Evolutionary conservation across 2,797 vertebrate species (phyloP), one percentile per base, ranked within the genome.

Genomic region (Loriculus beryllinus): DNA sequence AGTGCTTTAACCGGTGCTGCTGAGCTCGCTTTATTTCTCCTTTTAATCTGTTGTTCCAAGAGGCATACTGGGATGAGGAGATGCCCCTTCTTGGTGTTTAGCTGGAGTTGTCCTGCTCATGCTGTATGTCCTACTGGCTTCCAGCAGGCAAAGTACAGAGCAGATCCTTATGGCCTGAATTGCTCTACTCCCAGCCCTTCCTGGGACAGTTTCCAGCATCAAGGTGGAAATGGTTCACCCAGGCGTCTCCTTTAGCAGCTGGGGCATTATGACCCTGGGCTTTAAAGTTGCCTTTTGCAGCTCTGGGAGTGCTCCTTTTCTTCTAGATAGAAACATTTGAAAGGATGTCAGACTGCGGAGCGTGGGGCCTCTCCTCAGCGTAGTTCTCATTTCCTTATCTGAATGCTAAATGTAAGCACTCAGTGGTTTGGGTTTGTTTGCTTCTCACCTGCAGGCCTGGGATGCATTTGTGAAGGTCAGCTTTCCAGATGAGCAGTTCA

Each of bases 361-460:
- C 8, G 4, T 15, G 76, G 59, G 54, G 31, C 21, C 12, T 71
- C 56, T 74, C 29, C 59, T 67, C 28, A 33, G 5, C 20, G 0
- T 0, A 7, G 19, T 35, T 74, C 28, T 47, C 1, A 10, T 25
- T 82, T n/a, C 49, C 18, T 51, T 33, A 23, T 29, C 54, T 19
- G 56, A 22, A 12, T 7, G 0, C 33, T 21, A 25, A 59, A 25
- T 64, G 19, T 35, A 42, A 80, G 39, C 42, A 19, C 56, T 78
- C 28, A 35, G 8, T 31, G 26, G 6, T 62, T 33, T 64, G 62
- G 19, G 12, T 25, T 85, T 68, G 31, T 88, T 75, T 82, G 17
- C 63, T 88, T 91, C 49, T 88, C 28, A 26, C 47, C 54, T 84
- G 86, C 74, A 99, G 99, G 93, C 97, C 6, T 99, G 99, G 99